Base-by-base conservation (phyloP, 1,140 invertebrate genomes). In the Amyelois transitella region DNA sequence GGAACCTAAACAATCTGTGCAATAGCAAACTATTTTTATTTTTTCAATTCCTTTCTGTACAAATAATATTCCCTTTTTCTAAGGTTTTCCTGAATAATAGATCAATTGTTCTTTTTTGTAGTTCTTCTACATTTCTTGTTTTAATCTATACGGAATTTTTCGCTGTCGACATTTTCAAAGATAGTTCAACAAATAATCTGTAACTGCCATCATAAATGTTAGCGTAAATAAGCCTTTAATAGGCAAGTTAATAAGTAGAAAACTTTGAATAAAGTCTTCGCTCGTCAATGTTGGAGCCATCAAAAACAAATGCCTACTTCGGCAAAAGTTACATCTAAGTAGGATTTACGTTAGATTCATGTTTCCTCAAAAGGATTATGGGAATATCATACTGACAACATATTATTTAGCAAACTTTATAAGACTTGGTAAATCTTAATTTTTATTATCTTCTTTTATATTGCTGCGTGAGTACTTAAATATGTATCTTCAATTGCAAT, bases 181-280 rank as follows among this genome's bases (percentile, higher is more conserved):
- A 57, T 57, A 57, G 55, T 57, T 57, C 18, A 38, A 43, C 43
- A 44, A 19, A 50, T 24, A 24, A 67, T 66, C 55, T 66, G 66
- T 62, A 58, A 61, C 62, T 62, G 60, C 64, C 55, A 54, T 71
- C 58, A 66, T 65, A 64, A 58, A 66, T 63, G 62, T 62, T 61
- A 57, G 48, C 58, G 55, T 60, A 66, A 72, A 71, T 76, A 81
- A 81, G 75, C 66, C 60, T 66, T 72, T 81, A 82, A 85, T 84
- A 82, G 73, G 74, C 69, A 87, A 85, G 79, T 84, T 85, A 81
- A 79, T 84, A 85, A 87, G 76, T 75, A 81, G 63, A 75, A 75
- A 84, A 86, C 74, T 87, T 82, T 77, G 65, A 79, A 83, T 83
- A 80, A 79, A 82, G 62, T 75, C 72, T 76, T 64, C 64, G 69